These are phyloP conservation scores for Asteroscopus sphinx DNA, from an alignment of 2,888 invertebrate species.

Conservation along the genomic window DNA sequence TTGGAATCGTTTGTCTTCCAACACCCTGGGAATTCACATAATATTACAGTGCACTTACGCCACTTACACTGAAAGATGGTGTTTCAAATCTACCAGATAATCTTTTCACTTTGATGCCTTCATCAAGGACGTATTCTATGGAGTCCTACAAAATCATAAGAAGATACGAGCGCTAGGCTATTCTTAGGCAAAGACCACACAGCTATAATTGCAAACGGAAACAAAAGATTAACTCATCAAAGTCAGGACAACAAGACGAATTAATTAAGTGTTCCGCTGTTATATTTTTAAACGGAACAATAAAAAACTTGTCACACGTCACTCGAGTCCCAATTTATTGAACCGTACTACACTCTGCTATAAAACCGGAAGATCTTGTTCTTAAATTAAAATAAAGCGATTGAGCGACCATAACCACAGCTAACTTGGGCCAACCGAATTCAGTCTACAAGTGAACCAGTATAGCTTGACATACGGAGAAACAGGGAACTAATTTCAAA, in stretches of 20 bases:
- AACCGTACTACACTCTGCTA: slow-evolving; percentile 18
- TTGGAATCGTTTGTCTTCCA: too few species aligned
- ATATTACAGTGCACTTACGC: too few species aligned
- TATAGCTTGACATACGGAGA: too few species aligned
- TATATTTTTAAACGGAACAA: slow-evolving; percentile 14
- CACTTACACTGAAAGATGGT: background rate
- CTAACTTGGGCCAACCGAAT: slow-evolving; percentile 58
- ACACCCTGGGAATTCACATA: too few species aligned
- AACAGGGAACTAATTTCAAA: too few species aligned
- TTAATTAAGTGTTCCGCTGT: slow-evolving; percentile 20
- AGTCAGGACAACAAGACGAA: slow-evolving; percentile 6
- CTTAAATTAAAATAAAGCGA: slow-evolving; percentile 52
- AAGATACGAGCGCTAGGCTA: background rate
- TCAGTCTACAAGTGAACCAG: slow-evolving; percentile 32
- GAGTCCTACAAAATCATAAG: background rate
- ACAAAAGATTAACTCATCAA: slow-evolving; percentile 30
- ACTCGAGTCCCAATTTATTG: slow-evolving; percentile 11
- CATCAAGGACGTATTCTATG: background rate
- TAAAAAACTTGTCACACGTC: slow-evolving; percentile 15
- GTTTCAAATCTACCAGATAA: too few species aligned
- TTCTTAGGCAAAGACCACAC: slow-evolving; percentile 7
- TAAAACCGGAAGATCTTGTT: slow-evolving; percentile 61
- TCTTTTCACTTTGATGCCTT: too few species aligned
- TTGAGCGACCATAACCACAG: slow-evolving; percentile 58
- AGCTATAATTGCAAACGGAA: slow-evolving; percentile 11